Base-by-base conservation (phyloP, 2,113 vertebrate genomes). In the Gallinago media region DNA sequence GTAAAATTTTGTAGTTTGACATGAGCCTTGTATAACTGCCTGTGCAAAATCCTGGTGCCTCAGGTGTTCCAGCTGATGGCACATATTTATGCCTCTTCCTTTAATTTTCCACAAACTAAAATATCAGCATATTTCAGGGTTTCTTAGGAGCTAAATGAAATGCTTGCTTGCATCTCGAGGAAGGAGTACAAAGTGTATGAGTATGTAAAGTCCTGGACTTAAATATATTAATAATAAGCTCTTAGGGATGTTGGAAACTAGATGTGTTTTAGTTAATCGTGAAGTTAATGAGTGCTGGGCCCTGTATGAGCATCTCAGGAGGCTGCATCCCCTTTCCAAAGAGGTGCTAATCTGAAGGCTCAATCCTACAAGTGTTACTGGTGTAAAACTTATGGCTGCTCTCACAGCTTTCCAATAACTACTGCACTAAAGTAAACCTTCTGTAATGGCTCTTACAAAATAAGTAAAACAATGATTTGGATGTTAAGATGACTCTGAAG, bases 21-120 rank as follows among this genome's bases (percentile, higher is more conserved):
- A 23, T 38, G 3, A 3, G 0, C 25, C 31, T 89, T 0, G 0
- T 77, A 34, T 59, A 79, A 21, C 42, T 42, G 44, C 31, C n/a
- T 91, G 5, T 76, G 71, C 42, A 75, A 67, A 93, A 71, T 88
- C 27, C 16, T 86, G 6, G 40, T 42, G 40, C 40, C 40, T 42
- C 3, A 1, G 9, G 2, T 63, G 71, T 75, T 92, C 55, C 32
- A 74, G 68, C 47, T 83, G 79, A 86, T 4, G 8, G 34, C 61
- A 61, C 40, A 0, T 79, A 22, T 81, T 95, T 92, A 61, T 78
- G 31, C 36, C 42, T 80, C 46, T 89, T 66, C 29, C 40, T 76
- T 78, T 42, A 58, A 44, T 34, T 87, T 96, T 84, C 75, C 26
- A 7, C 67, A 58, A 74, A 52, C 31, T 84, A 81, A 93, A 93